Base-by-base conservation (phyloP, 2,113 vertebrate species). In the Narcine bancroftii region DNA sequence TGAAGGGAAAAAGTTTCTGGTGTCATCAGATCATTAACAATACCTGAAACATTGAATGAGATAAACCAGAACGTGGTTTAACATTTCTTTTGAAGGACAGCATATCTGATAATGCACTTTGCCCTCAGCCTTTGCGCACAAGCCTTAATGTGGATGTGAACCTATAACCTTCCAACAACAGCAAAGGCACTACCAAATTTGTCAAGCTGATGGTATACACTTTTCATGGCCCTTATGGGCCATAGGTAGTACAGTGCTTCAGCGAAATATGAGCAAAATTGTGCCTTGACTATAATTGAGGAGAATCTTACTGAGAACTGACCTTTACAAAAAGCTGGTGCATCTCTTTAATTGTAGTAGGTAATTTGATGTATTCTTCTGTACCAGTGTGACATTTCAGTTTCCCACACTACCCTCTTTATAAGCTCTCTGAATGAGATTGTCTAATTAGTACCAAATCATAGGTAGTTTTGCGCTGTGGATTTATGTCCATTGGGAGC, bases 341-440 rank as follows among this genome's bases (percentile, higher is more conserved):
- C 81, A 87, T 87, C 81, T 87, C 81, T 87, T 87, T 63, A 87
- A 87, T 87, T 87, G 81, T 91, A 47, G 89, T 45, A 69, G 63
- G 89, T 91, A 69, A 91, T 91, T 69, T 91, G 89, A 69, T 91
- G 65, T 69, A 91, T 69, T 91, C 65, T 91, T 91, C 89, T 91
- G 24, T 91, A 91, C 89, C 89, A 45, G 65, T 66, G 89, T 91
- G 89, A 91, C 65, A 69, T 91, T 91, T 91, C 89, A 91, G 89
- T 36, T 91, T 69, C 89, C 89, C 39, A 87, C 60, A 71, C 65
- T 91, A 47, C 24, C 45, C 89, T 69, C 89, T 91, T 91, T 69
- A 91, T 66, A 91, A 91, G 89, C 89, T 91, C 21, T 45, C 39
- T 91, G 89, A 91, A 39, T 71, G 63, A 91, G 39, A 91, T 91